Conservation (phyloP, 2,113 vertebrate species). For the Ondatra zibethicus region DNA sequence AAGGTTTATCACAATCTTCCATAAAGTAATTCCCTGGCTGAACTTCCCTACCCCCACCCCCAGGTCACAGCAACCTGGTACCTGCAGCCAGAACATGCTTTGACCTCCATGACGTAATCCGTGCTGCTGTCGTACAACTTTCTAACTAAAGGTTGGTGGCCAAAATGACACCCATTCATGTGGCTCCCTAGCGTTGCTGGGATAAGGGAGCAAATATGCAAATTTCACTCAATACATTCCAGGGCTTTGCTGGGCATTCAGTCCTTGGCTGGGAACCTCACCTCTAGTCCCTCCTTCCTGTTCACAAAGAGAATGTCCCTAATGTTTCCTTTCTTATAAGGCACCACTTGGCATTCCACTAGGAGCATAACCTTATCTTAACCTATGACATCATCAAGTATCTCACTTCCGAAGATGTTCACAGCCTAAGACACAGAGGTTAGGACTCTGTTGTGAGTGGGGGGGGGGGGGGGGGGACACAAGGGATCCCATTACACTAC, state of each 20-base stretch:
- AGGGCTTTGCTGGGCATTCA: background rate
- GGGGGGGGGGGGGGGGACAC: background rate
- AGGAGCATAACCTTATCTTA: background rate
- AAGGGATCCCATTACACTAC: background rate
- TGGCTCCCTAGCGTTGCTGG: background rate
- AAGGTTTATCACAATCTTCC: background rate
- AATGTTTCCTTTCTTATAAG: background rate
- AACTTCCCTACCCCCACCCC: background rate
- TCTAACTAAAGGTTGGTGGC: background rate
- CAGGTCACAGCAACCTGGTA: background rate
- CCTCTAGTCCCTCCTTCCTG: background rate
- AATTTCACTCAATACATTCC: background rate
- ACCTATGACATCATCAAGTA: background rate
- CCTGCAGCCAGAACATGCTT: background rate
- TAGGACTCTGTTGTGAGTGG: background rate
- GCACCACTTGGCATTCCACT: background rate
- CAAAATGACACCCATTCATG: background rate
- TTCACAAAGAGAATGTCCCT: background rate
- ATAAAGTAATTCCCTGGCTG: background rate
- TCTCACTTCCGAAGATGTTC: background rate
- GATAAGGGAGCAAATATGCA: background rate
- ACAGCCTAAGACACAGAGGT: background rate
- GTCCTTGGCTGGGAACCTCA: background rate
- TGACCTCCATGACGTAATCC: background rate
- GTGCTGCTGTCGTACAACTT: background rate